Evolutionary conservation across 2,888 invertebrate genomes (phyloP), one percentile per base, ranked within the genome.

Genomic region (Drosophila dives): DNA sequence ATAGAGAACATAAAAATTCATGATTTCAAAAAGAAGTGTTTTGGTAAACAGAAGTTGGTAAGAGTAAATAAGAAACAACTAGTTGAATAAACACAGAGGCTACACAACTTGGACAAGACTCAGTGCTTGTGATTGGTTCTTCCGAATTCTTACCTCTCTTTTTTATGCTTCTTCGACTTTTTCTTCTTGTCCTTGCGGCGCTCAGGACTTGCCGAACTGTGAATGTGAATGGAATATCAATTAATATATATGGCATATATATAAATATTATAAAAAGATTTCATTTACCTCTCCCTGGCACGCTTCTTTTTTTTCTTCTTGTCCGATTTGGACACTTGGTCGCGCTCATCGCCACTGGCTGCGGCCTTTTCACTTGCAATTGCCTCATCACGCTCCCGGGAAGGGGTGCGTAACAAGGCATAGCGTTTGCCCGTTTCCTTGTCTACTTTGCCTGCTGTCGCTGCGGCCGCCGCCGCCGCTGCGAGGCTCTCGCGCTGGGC

Each of bases 131-230:
- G 23, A 36, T 0, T 20, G 10, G 2, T 38, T 56, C 50, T 42
- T 49, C 32, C 53, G 56, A 75, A 54, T 55, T 83, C 94, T 94
- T 94, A 96, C 96, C 95, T 96, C 83, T 96, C 95, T 93, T 95
- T 96, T 92, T 96, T 96, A 91, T 95, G 95, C 93, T 95, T 96
- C 93, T 96, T 96, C 0, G 96, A 95, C 92, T 96, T 96, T 94
- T 96, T 97, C 94, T 96, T 96, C 94, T 96, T 96, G 76, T 95
- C 94, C 91, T 95, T 95, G 93, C 95, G 96, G 33, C 95, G 94
- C 90, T 96, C 96, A 80, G 96, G 96, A 89, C 95, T 95, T 60
- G 96, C 95, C 51, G 95, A 94, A 90, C 97, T 97, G 73, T 0
- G 77, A 68, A 20, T 45, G 48, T 73, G n/a, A 40, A 38, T 17